These are phyloP conservation scores for Dendrolimus kikuchii DNA, from an alignment of 1,140 invertebrate species.

Conservation along the genomic window DNA sequence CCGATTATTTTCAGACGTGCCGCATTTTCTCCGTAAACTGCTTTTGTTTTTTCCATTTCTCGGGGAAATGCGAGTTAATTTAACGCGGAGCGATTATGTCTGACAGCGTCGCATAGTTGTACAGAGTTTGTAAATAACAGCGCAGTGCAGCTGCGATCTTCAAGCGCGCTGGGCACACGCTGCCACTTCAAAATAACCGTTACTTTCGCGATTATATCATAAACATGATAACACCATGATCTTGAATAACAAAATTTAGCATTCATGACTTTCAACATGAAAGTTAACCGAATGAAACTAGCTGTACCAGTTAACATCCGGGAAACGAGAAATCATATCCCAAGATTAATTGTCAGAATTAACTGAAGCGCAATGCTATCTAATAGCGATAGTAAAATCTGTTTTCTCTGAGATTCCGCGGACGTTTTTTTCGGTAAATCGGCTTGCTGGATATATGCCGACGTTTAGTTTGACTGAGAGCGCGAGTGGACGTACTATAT, in stretches of 20 bases:
- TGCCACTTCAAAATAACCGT: constrained; percentile 14
- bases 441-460: constrained; percentile 28
- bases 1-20: constrained; percentile 50
- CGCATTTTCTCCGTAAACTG: constrained; percentile 54
- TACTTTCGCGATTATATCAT: constrained; percentile 22
- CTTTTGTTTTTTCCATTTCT: constrained; percentile 57
- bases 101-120: constrained; percentile 3
- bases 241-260: constrained; percentile 16
- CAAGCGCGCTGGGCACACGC: constrained; percentile 33
- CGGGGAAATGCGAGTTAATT: constrained; percentile 61
- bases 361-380: constrained; percentile 17
- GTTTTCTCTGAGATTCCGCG: constrained; percentile 32
- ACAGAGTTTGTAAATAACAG: background rate
- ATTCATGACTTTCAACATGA: constrained; percentile 51
- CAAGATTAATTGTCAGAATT: constrained; percentile 26
- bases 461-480: constrained; percentile 31
- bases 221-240: constrained; percentile 19
- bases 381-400: constrained; percentile 28
- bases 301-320: constrained; percentile 1
- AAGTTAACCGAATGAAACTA: constrained; percentile 49
- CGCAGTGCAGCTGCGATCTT: constrained; percentile 31
- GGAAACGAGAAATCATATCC: constrained; percentile 21
- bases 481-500: constrained; percentile 17
- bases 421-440: constrained; percentile 14
- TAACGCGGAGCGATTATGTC: constrained; percentile 48